A percentile compares a stretch with the other conserved stretches of the same genome.
Evolutionary conservation across 2,113 vertebrate species (phyloP).

Genomic region (Pavo muticus): DNA sequence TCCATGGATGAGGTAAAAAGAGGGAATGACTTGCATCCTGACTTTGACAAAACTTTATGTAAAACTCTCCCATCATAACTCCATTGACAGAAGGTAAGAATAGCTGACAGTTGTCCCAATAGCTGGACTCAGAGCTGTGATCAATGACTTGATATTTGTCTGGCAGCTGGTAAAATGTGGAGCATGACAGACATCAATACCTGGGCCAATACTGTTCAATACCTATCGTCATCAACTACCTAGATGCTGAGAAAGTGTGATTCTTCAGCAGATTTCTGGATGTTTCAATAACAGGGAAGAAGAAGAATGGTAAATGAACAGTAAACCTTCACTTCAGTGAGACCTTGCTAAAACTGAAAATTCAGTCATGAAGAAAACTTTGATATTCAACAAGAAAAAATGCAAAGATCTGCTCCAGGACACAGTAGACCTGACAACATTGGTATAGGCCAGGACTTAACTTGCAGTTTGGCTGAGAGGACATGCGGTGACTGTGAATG

Average conservation of each 20-base stretch:
- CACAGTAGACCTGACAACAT: not conserved
- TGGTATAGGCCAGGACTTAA: not conserved
- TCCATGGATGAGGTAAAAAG: not conserved
- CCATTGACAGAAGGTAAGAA: not conserved
- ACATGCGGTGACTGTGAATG: not conserved
- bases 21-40: not conserved
- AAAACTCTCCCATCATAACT: not conserved
- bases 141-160: not conserved
- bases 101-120: not conserved
- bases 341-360: not conserved
- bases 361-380: not conserved
- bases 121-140: not conserved
- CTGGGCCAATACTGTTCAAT: conserved; percentile 17
- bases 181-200: conserved; percentile 32
- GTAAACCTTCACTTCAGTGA: not conserved
- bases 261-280: not conserved
- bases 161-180: conserved; percentile 28
- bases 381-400: not conserved
- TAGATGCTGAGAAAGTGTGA: not conserved
- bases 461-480: not conserved
- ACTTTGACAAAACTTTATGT: not conserved
- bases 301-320: not conserved
- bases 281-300: not conserved
- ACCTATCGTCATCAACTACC: not conserved
- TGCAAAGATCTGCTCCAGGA: not conserved